These are phyloP conservation scores for Eulemur coronatus DNA, from an alignment of 2,797 vertebrate genomes.

Conservation along the genomic window DNA sequence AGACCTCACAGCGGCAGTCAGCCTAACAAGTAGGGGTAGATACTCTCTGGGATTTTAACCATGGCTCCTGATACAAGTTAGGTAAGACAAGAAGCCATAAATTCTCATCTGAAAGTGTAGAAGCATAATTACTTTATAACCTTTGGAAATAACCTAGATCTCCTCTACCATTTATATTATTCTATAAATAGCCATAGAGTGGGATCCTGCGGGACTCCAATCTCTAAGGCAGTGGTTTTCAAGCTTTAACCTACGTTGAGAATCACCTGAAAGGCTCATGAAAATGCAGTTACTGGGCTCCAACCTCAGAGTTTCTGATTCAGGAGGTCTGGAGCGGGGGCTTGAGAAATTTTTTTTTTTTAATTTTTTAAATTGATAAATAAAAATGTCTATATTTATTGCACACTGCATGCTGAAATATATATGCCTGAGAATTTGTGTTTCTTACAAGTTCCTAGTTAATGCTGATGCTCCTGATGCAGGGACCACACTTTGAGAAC, in stretches of 20 bases:
- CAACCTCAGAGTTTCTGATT: not conserved
- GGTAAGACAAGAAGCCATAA: not conserved
- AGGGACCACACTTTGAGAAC: not conserved
- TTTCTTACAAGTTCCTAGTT: not conserved
- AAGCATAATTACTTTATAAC: not conserved
- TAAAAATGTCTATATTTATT: not conserved
- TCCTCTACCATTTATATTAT: not conserved
- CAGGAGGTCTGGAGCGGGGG: not conserved
- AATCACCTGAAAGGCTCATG: not conserved
- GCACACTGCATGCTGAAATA: not conserved
- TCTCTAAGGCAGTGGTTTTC: not conserved
- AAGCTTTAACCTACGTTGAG: not conserved
- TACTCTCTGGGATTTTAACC: not conserved
- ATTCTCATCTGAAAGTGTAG: not conserved
- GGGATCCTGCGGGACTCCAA: not conserved
- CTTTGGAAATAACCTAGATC: not conserved
- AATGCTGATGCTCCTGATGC: not conserved
- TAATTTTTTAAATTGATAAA: not conserved
- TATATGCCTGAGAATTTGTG: not conserved
- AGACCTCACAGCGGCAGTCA: not conserved
- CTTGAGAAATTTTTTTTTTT: not conserved
- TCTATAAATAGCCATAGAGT: not conserved
- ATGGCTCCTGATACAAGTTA: not conserved
- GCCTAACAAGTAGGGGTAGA: not conserved
- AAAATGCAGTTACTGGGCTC: not conserved